A percentile compares a stretch with the other conserved stretches of the same genome.
phyloP scores from a whole-genome alignment of 2,888 invertebrate species.

The Nymphalis urticae region DNA sequence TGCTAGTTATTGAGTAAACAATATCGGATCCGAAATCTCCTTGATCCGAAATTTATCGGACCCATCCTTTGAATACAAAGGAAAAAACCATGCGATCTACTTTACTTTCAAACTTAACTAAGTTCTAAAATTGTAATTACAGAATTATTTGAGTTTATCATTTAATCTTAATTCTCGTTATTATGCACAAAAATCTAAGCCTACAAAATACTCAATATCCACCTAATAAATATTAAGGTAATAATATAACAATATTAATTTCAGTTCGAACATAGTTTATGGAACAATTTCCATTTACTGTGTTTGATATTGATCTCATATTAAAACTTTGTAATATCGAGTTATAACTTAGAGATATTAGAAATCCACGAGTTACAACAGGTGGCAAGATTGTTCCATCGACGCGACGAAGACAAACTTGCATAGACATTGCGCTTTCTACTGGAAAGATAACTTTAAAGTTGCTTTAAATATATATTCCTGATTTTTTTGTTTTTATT shows the following conservation, averaged over 20 bases:
- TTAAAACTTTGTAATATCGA: conserved; percentile 24
- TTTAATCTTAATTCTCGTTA: not conserved
- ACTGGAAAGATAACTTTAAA: conserved; percentile 16
- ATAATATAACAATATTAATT: not conserved
- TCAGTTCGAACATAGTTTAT: conserved; percentile 10
- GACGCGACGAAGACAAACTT: conserved; percentile 10
- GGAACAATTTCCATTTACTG: not conserved
- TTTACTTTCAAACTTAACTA: not conserved
- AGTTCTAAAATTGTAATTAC: not conserved
- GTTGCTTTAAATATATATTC: not conserved
- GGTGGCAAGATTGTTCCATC: conserved; percentile 16
- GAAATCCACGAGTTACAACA: conserved; percentile 18
- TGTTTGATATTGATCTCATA: conserved; percentile 12
- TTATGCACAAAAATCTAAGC: no score
- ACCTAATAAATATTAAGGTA: no score
- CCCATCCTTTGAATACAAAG: not conserved
- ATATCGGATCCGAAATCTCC: no score
- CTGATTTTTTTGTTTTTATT: no score
- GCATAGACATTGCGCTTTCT: conserved; percentile 3
- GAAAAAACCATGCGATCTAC: not conserved
- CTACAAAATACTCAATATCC: no score
- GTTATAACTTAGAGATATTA: conserved; percentile 21
- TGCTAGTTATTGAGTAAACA: no score
- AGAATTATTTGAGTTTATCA: not conserved
- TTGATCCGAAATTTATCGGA: no score